Evolutionary conservation across 2,113 vertebrate genomes (phyloP).

Genomic region (Pampusana beccarii): DNA sequence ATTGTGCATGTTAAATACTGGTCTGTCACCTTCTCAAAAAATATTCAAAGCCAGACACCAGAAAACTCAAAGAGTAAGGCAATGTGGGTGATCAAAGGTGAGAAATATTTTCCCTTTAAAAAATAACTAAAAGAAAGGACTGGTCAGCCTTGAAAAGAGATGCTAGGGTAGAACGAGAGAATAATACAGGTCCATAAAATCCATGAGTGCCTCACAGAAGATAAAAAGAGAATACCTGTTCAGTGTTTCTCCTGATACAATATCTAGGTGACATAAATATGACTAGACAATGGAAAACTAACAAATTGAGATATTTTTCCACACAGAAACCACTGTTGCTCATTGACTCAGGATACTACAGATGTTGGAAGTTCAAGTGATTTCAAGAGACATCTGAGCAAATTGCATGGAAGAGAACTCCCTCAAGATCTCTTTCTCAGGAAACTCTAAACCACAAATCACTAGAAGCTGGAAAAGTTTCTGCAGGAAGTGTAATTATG

Average conservation of each 20-base stretch:
- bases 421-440: not conserved
- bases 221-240: not conserved
- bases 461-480: not conserved
- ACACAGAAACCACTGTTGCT: not conserved
- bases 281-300: not conserved
- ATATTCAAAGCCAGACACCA: not conserved
- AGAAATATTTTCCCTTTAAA: not conserved
- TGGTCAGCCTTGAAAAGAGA: not conserved
- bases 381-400: not conserved
- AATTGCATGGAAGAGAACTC: not conserved
- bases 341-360: not conserved
- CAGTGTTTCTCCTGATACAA: not conserved
- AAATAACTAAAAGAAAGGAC: not conserved
- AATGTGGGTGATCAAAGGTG: not conserved
- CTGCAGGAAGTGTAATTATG: not conserved
- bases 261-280: not conserved
- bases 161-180: not conserved
- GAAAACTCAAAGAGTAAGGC: not conserved
- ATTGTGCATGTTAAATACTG: not conserved
- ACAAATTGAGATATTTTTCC: not conserved
- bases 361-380: not conserved
- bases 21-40: not conserved
- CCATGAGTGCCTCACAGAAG: not conserved
- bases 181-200: not conserved
- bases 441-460: not conserved